Evolutionary conservation across 30 jellyfish, hydroid and myxozoan species (phyloP), one percentile per base, ranked within the genome.

Genomic region (Pelagia noctiluca): DNA sequence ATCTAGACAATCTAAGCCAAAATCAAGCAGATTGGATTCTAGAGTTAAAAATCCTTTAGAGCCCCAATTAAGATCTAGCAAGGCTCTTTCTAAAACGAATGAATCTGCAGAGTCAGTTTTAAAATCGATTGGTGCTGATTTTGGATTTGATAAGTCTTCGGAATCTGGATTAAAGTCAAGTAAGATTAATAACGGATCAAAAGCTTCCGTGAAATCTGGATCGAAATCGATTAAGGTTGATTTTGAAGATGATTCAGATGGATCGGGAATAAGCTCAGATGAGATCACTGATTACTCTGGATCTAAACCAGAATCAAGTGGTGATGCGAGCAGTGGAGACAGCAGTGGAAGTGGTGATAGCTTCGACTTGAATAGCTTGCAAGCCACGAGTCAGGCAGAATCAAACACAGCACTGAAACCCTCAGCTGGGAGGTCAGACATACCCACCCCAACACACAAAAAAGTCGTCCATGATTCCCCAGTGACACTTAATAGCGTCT

Each of bases 341-440:
- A 19, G 21, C 21, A 52, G 68, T 19, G 68, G 68, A 10, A 52
- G 68, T 19, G 26, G 68, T 52, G 68, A 52, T 3, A 63, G 26
- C 3, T 26, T 28, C 0, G 10, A 13, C 13, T 2, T 49, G 7
- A 46, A 21, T 19, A 8, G 80, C 35, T 60, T 63, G 37, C 18
- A 28, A 4, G 26, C 16, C 26, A 10, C 68, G 7, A 8, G 68
- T 52, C 68, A 52, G 21, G 2, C 68, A 4, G 68, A 52, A 52
- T 19, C 26, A 2, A 30, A 8, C 2, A 19, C 21, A 3, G 16
- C 21, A 19, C 68, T 30, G 16, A 52, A 52, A 26, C 90, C 90
- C 26, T 79, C 90, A 1, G 76, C 90, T 1, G 70, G 90, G 19
- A 63, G 90, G 30, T 79, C 90, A 24, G 90, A 82, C 0, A 79